Percentiles rank a stretch among this genome's conserved stretches.
Conservation (phyloP, 2,888 invertebrate species). For the Callosobruchus maculatus region DNA sequence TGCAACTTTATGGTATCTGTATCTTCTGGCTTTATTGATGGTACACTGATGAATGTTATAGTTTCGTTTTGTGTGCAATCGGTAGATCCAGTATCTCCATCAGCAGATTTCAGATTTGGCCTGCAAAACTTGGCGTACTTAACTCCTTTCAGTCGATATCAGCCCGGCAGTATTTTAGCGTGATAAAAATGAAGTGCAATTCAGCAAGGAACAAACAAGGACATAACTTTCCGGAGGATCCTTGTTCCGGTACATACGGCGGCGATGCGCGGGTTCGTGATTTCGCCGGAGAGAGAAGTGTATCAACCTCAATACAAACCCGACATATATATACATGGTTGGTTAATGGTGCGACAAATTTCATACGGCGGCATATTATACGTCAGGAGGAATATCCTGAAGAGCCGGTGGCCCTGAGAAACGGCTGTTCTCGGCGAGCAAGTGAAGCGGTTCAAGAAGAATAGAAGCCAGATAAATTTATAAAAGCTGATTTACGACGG, state of each 20-base stretch:
- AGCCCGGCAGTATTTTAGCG: neutral
- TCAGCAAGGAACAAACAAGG: neutral
- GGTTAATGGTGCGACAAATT: slow-evolving; percentile 50
- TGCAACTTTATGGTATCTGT: no score
- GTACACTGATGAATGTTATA: no score
- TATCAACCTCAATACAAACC: slow-evolving; percentile 31
- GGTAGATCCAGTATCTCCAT: no score
- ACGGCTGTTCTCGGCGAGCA: slow-evolving; percentile 40
- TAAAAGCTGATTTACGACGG: slow-evolving; percentile 45
- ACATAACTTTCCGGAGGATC: neutral
- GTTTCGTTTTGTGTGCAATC: no score
- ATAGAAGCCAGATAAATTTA: slow-evolving; percentile 48
- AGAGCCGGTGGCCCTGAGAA: slow-evolving; percentile 42
- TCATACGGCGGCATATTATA: slow-evolving; percentile 49
- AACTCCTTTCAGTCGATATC: neutral
- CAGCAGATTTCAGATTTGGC: no score
- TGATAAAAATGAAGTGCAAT: neutral
- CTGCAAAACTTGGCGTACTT: no score
- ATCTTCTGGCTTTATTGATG: no score
- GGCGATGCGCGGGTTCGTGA: no score
- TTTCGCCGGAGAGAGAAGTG: slow-evolving; percentile 10
- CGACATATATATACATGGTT: slow-evolving; percentile 42
- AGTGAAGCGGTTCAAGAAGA: slow-evolving; percentile 48
- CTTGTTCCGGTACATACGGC: neutral
- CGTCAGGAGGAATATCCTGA: slow-evolving; percentile 42